Conservation (phyloP, 2,797 vertebrate species). For the Bradypodion ventrale region DNA sequence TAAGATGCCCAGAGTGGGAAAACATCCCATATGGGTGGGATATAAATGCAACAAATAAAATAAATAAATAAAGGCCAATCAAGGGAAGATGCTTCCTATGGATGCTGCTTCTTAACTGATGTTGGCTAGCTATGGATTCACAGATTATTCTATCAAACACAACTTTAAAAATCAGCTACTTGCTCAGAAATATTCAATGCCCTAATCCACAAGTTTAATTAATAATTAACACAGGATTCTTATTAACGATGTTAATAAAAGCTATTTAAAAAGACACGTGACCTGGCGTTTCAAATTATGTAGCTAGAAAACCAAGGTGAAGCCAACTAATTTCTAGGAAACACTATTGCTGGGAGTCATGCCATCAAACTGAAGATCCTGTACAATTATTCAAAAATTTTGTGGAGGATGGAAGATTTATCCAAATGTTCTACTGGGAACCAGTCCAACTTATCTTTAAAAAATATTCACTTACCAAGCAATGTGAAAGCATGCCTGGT, state of each 20-base stretch:
- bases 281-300: not conserved
- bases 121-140: not conserved
- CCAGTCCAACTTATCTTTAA: not conserved
- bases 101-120: not conserved
- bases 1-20: too few species aligned
- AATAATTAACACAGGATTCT: not conserved
- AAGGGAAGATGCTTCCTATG: too few species aligned
- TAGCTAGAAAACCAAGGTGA: not conserved
- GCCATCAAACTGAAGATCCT: fast-evolving
- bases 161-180: not conserved
- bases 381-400: not conserved
- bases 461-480: slow-evolving; percentile 81
- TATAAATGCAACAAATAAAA: too few species aligned
- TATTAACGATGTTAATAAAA: not conserved
- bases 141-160: not conserved
- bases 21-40: too few species aligned
- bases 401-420: not conserved
- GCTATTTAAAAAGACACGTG: not conserved
- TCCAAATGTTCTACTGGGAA: slow-evolving; percentile 11
- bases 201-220: not conserved
- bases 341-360: not conserved
- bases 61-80: not conserved
- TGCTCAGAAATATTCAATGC: too few species aligned
- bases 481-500: slow-evolving; percentile 87
- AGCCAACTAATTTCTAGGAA: not conserved